Evolutionary conservation across 2,888 invertebrate species (phyloP).

Genomic region (Carcina quercana): DNA sequence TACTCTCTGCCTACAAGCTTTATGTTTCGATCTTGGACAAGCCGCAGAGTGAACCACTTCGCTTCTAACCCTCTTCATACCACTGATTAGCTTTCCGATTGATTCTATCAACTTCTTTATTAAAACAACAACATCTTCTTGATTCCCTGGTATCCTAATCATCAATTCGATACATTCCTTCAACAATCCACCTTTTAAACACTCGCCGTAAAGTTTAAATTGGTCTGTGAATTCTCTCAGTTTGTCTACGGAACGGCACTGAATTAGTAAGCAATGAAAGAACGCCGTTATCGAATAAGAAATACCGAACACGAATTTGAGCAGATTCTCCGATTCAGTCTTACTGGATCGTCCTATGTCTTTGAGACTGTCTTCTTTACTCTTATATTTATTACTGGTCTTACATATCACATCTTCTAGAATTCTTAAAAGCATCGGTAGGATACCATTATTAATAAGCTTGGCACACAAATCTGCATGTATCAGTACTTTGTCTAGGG

Average conservation of each 20-base stretch:
- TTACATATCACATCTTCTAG: conserved; percentile 72
- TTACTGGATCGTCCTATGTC: conserved; percentile 27
- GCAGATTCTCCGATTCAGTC: conserved; percentile 64
- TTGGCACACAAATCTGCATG: conserved; percentile 71
- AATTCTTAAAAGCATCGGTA: conserved; percentile 76
- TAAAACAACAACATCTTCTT: conserved; percentile 45
- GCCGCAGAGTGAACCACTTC: conserved; percentile 72
- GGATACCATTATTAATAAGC: conserved; percentile 73
- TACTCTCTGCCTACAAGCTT: conserved; percentile 57
- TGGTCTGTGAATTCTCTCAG: conserved; percentile 73
- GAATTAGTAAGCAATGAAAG: conserved; percentile 74
- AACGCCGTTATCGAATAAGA: conserved; percentile 75
- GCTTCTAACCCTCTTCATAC: conserved; percentile 72
- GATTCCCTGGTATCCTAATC: conserved; percentile 59
- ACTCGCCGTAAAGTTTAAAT: conserved; percentile 74
- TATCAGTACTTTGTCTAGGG: conserved; percentile 70
- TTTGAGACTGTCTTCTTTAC: conserved; percentile 31
- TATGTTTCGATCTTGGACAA: conserved; percentile 68
- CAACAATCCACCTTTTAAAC: conserved; percentile 72
- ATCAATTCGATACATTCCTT: conserved; percentile 72
- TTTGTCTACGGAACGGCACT: conserved; percentile 67
- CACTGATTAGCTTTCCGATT: conserved; percentile 69
- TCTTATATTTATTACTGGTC: conserved; percentile 34
- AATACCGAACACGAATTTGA: conserved; percentile 76
- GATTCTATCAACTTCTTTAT: conserved; percentile 72